These are phyloP conservation scores for Orycteropus afer DNA, from an alignment of 2,113 vertebrate genomes.

Conservation along the genomic window DNA sequence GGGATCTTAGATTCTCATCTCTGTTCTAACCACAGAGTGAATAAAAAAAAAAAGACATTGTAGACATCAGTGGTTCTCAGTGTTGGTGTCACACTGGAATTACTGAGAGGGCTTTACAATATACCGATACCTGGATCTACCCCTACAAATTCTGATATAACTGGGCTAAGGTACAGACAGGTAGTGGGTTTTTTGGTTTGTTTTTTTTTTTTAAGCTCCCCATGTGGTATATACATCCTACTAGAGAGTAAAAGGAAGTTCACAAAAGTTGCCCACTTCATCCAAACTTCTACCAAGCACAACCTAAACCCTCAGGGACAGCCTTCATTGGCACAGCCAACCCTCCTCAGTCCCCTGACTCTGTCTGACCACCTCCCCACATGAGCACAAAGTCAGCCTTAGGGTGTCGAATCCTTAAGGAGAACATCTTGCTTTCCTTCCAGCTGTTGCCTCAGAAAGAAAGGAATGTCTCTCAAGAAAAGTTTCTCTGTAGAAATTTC, in stretches of 20 bases:
- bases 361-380: neutral
- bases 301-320: neutral
- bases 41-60: neutral
- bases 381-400: neutral
- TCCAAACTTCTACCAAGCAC: neutral
- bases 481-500: conserved; percentile 19
- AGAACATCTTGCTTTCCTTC: neutral
- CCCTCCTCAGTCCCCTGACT: neutral
- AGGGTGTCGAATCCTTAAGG: neutral
- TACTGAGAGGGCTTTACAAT: neutral
- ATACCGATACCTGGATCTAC: neutral
- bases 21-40: neutral
- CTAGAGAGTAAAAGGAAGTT: neutral
- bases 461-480: neutral
- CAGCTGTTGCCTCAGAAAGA: neutral
- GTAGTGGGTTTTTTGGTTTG: neutral
- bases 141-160: neutral
- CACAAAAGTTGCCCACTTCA: neutral
- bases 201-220: neutral
- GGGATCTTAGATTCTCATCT: neutral
- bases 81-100: neutral
- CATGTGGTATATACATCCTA: neutral
- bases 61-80: neutral
- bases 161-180: neutral
- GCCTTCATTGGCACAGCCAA: neutral